These are phyloP conservation scores for Crotalus helleri DNA, from an alignment of 2,113 vertebrate species.

Conservation along the genomic window DNA sequence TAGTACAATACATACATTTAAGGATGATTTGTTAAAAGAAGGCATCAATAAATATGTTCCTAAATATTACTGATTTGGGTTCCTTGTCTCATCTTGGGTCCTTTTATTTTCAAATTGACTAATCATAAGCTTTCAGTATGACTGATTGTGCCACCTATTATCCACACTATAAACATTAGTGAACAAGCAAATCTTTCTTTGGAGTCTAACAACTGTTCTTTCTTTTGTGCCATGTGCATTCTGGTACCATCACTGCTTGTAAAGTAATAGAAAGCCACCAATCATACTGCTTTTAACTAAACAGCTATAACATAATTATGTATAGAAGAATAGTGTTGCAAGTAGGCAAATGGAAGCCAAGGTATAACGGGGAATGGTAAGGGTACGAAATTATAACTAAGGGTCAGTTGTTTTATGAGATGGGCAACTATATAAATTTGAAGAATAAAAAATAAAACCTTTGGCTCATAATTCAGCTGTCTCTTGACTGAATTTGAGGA, in stretches of 20 bases:
- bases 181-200: conserved; percentile 52
- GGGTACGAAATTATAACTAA: background rate
- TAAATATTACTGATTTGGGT: background rate
- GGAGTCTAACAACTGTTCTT: conserved; percentile 34
- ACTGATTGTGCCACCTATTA: conserved; percentile 41
- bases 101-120: conserved; percentile 26
- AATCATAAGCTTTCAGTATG: conserved; percentile 38
- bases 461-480: background rate
- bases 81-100: background rate
- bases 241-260: conserved; percentile 41
- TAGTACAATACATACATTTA: background rate
- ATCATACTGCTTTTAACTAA: conserved; percentile 18
- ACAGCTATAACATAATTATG: conserved; percentile 22
- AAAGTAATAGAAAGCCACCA: conserved; percentile 33
- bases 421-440: background rate
- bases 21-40: accelerated
- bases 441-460: background rate
- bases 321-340: background rate
- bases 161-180: conserved; percentile 42
- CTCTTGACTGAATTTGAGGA: background rate
- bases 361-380: background rate
- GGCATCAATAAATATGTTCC: background rate
- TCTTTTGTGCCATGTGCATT: conserved; percentile 38
- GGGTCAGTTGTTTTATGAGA: background rate
- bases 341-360: background rate